Percentiles rank a stretch among this genome's conserved stretches.
These are phyloP conservation scores for Glaucomys volans DNA, from an alignment of 2,113 vertebrate species.

Conservation along the genomic window DNA sequence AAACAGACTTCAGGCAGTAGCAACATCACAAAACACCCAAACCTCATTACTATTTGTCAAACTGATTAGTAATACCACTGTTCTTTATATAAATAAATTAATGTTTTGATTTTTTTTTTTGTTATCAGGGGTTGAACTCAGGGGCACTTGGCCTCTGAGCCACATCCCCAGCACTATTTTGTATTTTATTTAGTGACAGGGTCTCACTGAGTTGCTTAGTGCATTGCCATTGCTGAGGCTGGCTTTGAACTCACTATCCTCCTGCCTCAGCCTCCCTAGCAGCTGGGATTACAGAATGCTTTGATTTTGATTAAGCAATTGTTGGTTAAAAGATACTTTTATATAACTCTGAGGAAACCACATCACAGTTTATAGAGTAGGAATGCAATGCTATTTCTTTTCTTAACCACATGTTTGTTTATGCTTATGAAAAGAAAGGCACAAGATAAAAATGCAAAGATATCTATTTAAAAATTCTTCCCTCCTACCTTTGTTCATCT, in stretches of 20 bases:
- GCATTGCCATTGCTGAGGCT: too few relatives aligned
- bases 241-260: too few relatives aligned
- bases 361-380: neutral
- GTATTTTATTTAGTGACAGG: too few relatives aligned
- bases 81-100: neutral
- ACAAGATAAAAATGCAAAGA: neutral
- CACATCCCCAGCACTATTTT: too few relatives aligned
- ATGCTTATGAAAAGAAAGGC: neutral
- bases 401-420: neutral
- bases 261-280: too few relatives aligned
- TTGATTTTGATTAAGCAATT: conserved; percentile 26
- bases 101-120: neutral
- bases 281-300: neutral
- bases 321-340: conserved; percentile 1
- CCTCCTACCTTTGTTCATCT: neutral
- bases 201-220: too few relatives aligned
- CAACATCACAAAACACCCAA: neutral
- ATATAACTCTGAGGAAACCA: conserved; percentile 4
- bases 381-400: neutral
- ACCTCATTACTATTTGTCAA: neutral
- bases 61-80: neutral
- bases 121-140: too few relatives aligned
- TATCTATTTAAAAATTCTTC: neutral
- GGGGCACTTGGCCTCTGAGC: too few relatives aligned
- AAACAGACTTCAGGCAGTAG: conserved; percentile 20